These are phyloP conservation scores for Thunnus thynnus DNA, from an alignment of 2,113 vertebrate species.

Conservation along the genomic window DNA sequence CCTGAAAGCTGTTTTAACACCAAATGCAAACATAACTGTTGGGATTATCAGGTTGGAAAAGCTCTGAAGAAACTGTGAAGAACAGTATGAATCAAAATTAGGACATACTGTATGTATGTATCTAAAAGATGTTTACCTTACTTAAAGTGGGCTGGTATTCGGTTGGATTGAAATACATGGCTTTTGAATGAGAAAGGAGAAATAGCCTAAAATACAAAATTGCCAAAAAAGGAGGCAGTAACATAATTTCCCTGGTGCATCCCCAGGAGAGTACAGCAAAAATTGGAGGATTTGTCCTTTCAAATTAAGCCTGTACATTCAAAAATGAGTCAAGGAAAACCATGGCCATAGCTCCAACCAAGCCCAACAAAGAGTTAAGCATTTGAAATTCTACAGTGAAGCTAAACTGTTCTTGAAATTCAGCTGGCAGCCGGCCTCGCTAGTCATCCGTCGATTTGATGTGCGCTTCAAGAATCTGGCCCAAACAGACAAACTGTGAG, in stretches of 20 bases:
- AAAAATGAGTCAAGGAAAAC: constrained; percentile 45
- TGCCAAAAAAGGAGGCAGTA: constrained; percentile 31
- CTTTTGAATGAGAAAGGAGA: constrained; percentile 22
- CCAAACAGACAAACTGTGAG: constrained; percentile 59
- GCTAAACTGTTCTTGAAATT: constrained; percentile 80
- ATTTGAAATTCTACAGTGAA: constrained; percentile 64
- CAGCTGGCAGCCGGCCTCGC: constrained; percentile 72
- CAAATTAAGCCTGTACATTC: constrained; percentile 36
- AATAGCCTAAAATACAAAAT: background rate
- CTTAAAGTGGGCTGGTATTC: constrained; percentile 4
- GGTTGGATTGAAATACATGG: constrained; percentile 14
- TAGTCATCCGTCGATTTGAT: constrained; percentile 75
- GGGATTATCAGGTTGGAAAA: constrained; percentile 47
- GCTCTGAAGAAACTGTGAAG: constrained; percentile 33
- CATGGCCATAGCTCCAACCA: constrained; percentile 12
- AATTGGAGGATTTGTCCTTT: constrained; percentile 48
- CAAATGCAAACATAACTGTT: background rate
- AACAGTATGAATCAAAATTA: constrained; percentile 20
- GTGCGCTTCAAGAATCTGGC: constrained; percentile 79
- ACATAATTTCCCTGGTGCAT: constrained; percentile 40
- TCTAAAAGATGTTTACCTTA: constrained; percentile 36
- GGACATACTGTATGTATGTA: background rate
- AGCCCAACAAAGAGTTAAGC: constrained; percentile 66
- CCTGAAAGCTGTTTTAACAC: constrained; percentile 15
- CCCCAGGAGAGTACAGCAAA: constrained; percentile 30